Base-by-base conservation (phyloP, 2,113 vertebrate genomes). In the Megaceryle torquata region DNA sequence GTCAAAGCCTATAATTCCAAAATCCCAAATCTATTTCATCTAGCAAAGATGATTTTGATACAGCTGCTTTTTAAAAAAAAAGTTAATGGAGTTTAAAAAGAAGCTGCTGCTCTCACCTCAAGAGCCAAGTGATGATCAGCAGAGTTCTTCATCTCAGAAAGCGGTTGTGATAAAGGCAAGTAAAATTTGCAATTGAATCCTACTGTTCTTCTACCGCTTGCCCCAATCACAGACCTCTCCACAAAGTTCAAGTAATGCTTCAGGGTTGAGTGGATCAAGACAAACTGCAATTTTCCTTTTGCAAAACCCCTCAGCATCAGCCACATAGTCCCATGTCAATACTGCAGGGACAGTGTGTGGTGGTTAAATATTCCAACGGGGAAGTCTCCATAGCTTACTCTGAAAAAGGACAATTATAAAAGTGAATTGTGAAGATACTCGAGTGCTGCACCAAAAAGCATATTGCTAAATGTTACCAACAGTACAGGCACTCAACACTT, bases 391-490 rank as follows among this genome's bases (percentile, higher is more conserved):
- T 0, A 43, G 69, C 61, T 82, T 35, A 51, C 22, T 24, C 53
- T 82, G 37, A 43, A 46, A 78, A 56, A 90, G 43, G 35, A 70
- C 56, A 83, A 71, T 60, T 63, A 41, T 48, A 24, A 88, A 77
- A 74, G 57, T 65, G 67, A 82, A 93, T 44, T 94, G 87, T 87
- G 78, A 86, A 89, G 87, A 89, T 43, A 91, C 88, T 94, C 44
- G 48, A 91, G 54, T 13, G 19, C 22, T 53, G 35, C 39, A 88
- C 21, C 48, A 61, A 78, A 93, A 86, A 86, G 37, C 88, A 86
- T 64, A 94, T 17, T 88, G 82, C 51, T 88, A 80, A 54, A 95
- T 87, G 85, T 83, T 70, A 95, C 44, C 46, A 85, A 28, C 44
- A 77, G 81, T 33, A 87, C 80, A 78, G 85, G 82, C 71, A 53